Percentiles rank a stretch among this genome's conserved stretches.
These are phyloP conservation scores for Neoarius graeffei DNA, from an alignment of 2,113 vertebrate genomes.

Conservation along the genomic window DNA sequence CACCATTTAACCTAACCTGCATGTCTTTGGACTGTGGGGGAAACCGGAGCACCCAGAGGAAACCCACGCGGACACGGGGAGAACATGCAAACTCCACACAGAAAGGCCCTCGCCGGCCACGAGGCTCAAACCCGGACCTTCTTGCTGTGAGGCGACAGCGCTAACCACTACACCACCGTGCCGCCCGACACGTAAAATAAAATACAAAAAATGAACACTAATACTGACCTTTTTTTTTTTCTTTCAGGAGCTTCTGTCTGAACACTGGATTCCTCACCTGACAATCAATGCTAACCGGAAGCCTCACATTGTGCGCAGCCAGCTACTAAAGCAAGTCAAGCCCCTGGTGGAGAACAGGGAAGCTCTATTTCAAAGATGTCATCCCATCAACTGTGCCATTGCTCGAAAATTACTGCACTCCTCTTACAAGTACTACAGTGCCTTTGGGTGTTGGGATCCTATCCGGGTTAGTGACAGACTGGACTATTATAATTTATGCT, in stretches of 20 bases:
- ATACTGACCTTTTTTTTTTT: not conserved
- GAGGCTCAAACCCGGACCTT: too few relatives aligned
- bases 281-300: conserved; percentile 71
- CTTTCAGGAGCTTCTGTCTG: conserved; percentile 81
- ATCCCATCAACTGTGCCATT: conserved; percentile 72
- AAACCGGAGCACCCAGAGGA: too few relatives aligned
- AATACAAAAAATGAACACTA: not conserved
- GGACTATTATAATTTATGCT: not conserved
- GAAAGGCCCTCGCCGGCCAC: too few relatives aligned
- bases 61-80: too few relatives aligned
- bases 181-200: not conserved
- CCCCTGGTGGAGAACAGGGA: conserved; percentile 80
- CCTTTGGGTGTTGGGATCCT: conserved; percentile 88
- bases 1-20: too few relatives aligned
- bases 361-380: conserved; percentile 88
- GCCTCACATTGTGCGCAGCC: conserved; percentile 68
- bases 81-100: too few relatives aligned
- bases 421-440: conserved; percentile 83
- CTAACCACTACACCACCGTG: too few relatives aligned
- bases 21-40: too few relatives aligned
- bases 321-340: conserved; percentile 74
- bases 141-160: too few relatives aligned
- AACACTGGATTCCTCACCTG: conserved; percentile 74
- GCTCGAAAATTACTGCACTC: conserved; percentile 79
- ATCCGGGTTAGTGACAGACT: conserved; percentile 74